phyloP scores from a whole-genome alignment of 2,113 vertebrate genomes.

The Apeltes quadracus region DNA sequence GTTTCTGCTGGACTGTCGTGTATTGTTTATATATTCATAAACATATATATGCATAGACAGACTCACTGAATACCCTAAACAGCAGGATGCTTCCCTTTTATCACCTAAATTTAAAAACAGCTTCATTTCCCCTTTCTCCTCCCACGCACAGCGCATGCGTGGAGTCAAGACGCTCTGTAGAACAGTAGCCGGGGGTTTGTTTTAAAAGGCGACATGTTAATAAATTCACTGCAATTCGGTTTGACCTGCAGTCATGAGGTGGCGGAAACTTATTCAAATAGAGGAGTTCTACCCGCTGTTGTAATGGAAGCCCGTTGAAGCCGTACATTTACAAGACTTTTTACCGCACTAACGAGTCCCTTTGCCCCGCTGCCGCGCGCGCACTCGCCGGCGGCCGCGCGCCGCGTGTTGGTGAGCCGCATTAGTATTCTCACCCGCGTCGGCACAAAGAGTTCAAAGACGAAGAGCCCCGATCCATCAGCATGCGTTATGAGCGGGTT shows the following conservation, averaged over 20 bases:
- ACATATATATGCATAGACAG: neutral
- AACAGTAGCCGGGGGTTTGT: constrained; percentile 5
- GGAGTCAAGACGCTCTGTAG: constrained; percentile 8
- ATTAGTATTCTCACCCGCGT: constrained; percentile 65
- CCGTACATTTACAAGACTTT: constrained; percentile 41
- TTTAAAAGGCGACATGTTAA: constrained; percentile 20
- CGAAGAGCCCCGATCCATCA: constrained; percentile 64
- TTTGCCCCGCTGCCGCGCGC: constrained; percentile 40
- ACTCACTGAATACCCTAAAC: neutral
- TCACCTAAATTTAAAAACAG: neutral
- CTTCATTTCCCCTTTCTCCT: neutral
- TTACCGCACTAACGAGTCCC: constrained; percentile 5
- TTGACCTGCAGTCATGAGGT: constrained; percentile 37
- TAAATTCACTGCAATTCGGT: constrained; percentile 3
- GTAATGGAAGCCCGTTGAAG: neutral
- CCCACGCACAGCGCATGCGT: neutral
- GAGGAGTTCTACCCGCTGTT: neutral
- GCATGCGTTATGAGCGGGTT: constrained; percentile 58
- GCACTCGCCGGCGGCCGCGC: constrained; percentile 47
- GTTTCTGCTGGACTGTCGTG: neutral
- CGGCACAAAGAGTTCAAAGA: constrained; percentile 67
- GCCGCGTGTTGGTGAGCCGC: constrained; percentile 54
- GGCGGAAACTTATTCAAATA: constrained; percentile 15
- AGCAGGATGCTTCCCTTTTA: neutral
- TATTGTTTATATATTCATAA: neutral